A percentile compares a stretch with the other conserved stretches of the same genome.
These are phyloP conservation scores for Dermochelys coriacea DNA, from an alignment of 2,797 vertebrate genomes.

Conservation along the genomic window DNA sequence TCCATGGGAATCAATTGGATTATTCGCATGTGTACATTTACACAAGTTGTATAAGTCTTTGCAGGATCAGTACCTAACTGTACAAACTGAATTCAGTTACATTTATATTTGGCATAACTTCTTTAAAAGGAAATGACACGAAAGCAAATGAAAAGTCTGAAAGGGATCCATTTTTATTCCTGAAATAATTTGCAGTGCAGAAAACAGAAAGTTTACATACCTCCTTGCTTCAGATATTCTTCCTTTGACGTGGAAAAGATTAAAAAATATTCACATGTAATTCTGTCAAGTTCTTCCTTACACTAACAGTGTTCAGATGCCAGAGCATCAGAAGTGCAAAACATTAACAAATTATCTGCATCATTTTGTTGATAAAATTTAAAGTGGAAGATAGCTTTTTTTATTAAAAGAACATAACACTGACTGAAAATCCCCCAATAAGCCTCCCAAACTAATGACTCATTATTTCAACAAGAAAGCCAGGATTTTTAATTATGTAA, in stretches of 20 bases:
- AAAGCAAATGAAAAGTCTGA: not conserved
- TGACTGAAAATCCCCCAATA: constrained; percentile 16
- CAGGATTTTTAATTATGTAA: not conserved
- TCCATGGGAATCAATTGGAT: not conserved
- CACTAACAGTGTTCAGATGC: not conserved
- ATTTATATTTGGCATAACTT: not conserved
- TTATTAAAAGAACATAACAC: not conserved
- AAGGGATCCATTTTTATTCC: not conserved
- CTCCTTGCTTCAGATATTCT: not conserved
- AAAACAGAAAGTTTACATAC: not conserved
- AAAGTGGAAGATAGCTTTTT: not conserved
- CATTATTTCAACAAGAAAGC: constrained; percentile 48
- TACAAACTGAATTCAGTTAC: not conserved
- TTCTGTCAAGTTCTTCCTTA: constrained; percentile 43
- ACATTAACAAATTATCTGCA: constrained; percentile 42
- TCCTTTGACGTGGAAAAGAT: not conserved
- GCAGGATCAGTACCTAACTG: not conserved
- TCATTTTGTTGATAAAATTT: not conserved
- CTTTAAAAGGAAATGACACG: not conserved
- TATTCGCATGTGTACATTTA: constrained; percentile 6
- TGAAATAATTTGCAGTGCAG: not conserved
- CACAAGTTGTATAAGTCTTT: not conserved
- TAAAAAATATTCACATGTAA: not conserved
- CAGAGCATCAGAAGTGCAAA: constrained; percentile 1
- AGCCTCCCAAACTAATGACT: not conserved